Conservation (phyloP, 2,113 vertebrate species). For the Eulemur rufifrons region DNA sequence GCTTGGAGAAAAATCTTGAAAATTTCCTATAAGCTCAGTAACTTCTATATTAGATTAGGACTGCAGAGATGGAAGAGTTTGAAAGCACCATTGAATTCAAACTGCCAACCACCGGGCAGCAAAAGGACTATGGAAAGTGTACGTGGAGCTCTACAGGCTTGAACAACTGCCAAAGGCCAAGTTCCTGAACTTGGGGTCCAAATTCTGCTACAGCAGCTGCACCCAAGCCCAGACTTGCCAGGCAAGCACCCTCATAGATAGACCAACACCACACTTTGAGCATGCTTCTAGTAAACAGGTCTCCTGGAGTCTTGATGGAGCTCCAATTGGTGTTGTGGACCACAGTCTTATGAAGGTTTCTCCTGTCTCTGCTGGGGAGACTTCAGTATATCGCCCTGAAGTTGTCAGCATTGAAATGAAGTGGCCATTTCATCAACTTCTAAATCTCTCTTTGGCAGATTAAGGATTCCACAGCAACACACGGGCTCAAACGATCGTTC, state of each 20-base stretch:
- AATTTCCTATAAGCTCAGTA: too few relatives aligned
- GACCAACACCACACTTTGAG: slow-evolving; percentile 88
- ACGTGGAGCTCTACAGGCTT: slow-evolving; percentile 94
- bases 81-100: slow-evolving; percentile 99
- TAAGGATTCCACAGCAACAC: background rate
- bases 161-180: slow-evolving; percentile 91
- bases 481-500: too few relatives aligned
- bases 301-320: slow-evolving; percentile 91
- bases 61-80: slow-evolving; percentile 93
- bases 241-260: slow-evolving; percentile 91
- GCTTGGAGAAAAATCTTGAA: too few relatives aligned
- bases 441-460: background rate
- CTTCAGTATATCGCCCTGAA: slow-evolving; percentile 68
- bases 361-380: slow-evolving; percentile 76
- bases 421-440: background rate
- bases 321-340: slow-evolving; percentile 89
- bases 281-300: slow-evolving; percentile 90
- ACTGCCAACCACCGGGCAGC: slow-evolving; percentile 95
- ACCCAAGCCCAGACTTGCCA: slow-evolving; percentile 91
- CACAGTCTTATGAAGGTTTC: slow-evolving; percentile 82
- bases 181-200: slow-evolving; percentile 92
- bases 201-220: slow-evolving; percentile 92
- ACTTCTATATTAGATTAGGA: too few relatives aligned
- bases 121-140: slow-evolving; percentile 98
- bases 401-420: slow-evolving; percentile 42